Conservation (phyloP, 2,797 vertebrate species). For the Poliocrania exsul region DNA sequence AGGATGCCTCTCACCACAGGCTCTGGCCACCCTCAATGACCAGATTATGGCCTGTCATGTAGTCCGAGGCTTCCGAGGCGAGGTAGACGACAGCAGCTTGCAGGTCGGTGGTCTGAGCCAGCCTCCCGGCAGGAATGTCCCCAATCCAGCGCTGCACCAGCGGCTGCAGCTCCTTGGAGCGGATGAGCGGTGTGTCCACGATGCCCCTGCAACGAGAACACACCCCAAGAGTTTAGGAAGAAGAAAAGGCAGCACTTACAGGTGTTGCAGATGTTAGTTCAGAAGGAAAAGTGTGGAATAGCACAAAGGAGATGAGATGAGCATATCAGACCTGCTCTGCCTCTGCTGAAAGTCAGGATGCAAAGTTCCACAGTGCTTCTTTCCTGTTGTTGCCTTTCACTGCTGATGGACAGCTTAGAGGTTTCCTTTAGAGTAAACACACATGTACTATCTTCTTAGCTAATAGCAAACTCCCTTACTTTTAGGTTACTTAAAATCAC, state of each 20-base stretch:
- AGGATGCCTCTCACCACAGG: slow-evolving; percentile 79
- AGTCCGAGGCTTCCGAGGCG: slow-evolving; percentile 87
- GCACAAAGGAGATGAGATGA: not conserved
- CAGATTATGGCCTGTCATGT: slow-evolving; percentile 92
- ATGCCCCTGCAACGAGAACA: slow-evolving; percentile 77
- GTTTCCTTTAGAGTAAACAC: not conserved
- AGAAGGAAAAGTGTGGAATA: fast-evolving
- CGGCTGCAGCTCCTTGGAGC: slow-evolving; percentile 81
- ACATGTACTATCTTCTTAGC: not conserved
- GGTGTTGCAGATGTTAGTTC: fast-evolving
- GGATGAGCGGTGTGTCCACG: slow-evolving; percentile 88
- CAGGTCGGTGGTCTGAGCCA: slow-evolving; percentile 89
- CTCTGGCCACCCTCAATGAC: slow-evolving; percentile 91
- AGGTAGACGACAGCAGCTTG: slow-evolving; percentile 88
- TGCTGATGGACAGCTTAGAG: not conserved
- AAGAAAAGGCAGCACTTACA: not conserved
- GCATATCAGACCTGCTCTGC: not conserved
- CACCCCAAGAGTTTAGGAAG: fast-evolving
- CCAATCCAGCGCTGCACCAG: slow-evolving; percentile 86
- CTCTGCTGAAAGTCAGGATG: not conserved
- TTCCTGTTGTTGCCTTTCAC: fast-evolving
- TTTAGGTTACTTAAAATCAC: not conserved
- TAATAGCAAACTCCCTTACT: not conserved
- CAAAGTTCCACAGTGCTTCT: fast-evolving
- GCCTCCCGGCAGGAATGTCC: slow-evolving; percentile 86